These are phyloP conservation scores for Merluccius polli DNA, from an alignment of 2,797 vertebrate species.

Conservation along the genomic window DNA sequence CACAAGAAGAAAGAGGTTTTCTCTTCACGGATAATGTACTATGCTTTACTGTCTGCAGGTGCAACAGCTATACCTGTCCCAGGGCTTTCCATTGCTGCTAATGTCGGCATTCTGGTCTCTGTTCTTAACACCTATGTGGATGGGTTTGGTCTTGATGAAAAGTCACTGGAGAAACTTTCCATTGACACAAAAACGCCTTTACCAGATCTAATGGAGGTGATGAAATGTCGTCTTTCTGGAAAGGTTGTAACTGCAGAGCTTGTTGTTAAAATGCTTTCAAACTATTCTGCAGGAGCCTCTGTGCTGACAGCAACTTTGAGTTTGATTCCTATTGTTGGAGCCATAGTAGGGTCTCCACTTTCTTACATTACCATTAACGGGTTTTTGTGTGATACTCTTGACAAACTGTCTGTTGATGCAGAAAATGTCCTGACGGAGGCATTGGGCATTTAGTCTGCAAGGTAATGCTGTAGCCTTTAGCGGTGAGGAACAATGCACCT, in stretches of 20 bases:
- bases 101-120: rapidly evolving
- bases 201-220: rapidly evolving
- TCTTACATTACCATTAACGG: background rate
- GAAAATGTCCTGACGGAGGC: slow-evolving; percentile 4
- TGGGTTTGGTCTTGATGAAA: background rate
- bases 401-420: slow-evolving; percentile 10
- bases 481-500: background rate
- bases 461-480: background rate
- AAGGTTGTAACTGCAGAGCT: rapidly evolving
- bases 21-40: background rate
- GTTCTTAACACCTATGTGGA: rapidly evolving
- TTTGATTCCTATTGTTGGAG: background rate
- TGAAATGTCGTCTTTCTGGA: slow-evolving; percentile 1
- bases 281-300: rapidly evolving
- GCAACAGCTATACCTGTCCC: background rate
- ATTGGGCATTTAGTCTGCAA: background rate
- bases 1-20: slow-evolving; percentile 22
- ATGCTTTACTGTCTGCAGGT: rapidly evolving
- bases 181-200: rapidly evolving
- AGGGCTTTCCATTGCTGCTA: background rate
- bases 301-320: background rate
- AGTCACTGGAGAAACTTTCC: slow-evolving; percentile 13
- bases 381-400: background rate
- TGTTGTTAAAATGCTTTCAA: rapidly evolving
- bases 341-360: rapidly evolving